Evolutionary conservation across 2,113 vertebrate genomes (phyloP).

Genomic region (Siniperca chuatsi): DNA sequence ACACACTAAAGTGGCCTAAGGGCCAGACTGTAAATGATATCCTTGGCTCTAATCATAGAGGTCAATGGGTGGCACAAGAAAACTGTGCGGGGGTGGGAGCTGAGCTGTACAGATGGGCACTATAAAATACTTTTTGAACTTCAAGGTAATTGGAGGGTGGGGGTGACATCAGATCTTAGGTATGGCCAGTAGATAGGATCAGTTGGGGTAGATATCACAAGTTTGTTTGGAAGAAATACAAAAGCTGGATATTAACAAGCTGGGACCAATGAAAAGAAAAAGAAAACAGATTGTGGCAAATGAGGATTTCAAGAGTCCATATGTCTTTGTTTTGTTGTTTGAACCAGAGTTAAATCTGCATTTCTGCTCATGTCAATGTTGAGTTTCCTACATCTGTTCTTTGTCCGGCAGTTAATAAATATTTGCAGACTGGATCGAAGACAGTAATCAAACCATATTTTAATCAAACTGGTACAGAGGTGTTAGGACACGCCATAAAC

Average conservation of each 20-base stretch:
- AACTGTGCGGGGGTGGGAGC: slow-evolving; percentile 20
- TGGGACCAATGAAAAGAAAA: slow-evolving; percentile 11
- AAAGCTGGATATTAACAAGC: slow-evolving; percentile 30
- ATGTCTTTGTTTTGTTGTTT: slow-evolving; percentile 45
- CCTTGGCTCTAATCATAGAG: slow-evolving; percentile 48
- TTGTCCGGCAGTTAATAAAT: slow-evolving; percentile 49
- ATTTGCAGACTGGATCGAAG: slow-evolving; percentile 48
- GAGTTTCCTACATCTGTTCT: slow-evolving; percentile 55
- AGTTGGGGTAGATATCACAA: slow-evolving; percentile 10
- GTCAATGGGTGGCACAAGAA: slow-evolving; percentile 55
- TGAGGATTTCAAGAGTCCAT: slow-evolving; percentile 42
- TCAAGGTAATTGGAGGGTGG: slow-evolving; percentile 51
- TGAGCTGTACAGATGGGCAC: slow-evolving; percentile 54
- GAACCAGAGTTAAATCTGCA: slow-evolving; percentile 26
- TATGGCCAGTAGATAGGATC: slow-evolving; percentile 41
- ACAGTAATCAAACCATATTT: slow-evolving; percentile 36
- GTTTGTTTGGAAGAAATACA: slow-evolving; percentile 38
- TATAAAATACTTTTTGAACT: slow-evolving; percentile 64
- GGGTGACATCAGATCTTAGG: slow-evolving; percentile 51
- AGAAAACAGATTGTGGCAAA: slow-evolving; percentile 22
- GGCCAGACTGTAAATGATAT: slow-evolving; percentile 73
- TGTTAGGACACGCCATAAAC: slow-evolving; percentile 4
- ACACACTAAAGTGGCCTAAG: slow-evolving; percentile 48
- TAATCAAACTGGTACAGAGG: neutral
- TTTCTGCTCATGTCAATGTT: slow-evolving; percentile 23